A percentile compares a stretch with the other conserved stretches of the same genome.
Evolutionary conservation across 1,140 invertebrate species (phyloP).

Genomic region (Zophobas morio): DNA sequence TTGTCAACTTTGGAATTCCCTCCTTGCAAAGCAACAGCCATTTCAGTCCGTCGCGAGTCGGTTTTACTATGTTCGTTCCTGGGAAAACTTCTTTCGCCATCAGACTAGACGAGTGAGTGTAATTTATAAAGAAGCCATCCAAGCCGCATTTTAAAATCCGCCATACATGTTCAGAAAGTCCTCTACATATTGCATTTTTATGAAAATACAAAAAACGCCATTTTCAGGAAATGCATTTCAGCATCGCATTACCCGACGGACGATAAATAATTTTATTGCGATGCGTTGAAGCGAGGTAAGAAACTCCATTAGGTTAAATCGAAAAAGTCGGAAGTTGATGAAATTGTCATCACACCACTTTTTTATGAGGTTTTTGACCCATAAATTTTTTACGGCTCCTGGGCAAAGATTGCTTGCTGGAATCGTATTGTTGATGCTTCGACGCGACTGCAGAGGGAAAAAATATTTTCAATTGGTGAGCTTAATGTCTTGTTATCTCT

Average conservation of each 20-base stretch:
- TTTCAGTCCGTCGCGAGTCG: constrained; percentile 15
- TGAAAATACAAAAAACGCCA: constrained; percentile 19
- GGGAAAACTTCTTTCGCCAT: background rate
- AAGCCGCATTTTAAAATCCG: constrained; percentile 1
- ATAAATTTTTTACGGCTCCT: background rate
- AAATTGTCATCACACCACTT: constrained; percentile 10
- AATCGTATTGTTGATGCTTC: background rate
- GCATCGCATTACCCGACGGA: background rate
- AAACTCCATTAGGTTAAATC: constrained; percentile 1
- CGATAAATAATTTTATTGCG: constrained; percentile 2
- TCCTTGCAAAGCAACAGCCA: background rate
- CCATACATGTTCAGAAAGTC: constrained; percentile 2
- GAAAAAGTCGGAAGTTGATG: constrained; percentile 5
- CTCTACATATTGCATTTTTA: constrained; percentile 17
- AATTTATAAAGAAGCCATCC: constrained; percentile 23
- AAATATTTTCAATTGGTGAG: background rate
- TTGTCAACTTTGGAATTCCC: background rate
- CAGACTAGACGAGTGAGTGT: constrained; percentile 12
- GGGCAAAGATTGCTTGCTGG: background rate
- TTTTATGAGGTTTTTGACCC: background rate
- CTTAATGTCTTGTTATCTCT: background rate
- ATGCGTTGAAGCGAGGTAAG: background rate
- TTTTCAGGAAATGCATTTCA: constrained; percentile 1
- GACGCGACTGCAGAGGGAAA: background rate
- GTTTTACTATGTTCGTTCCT: constrained; percentile 22